phyloP scores from a whole-genome alignment of 35 echinoderm and acorn worm species.

The Apostichopus parvimensis region DNA sequence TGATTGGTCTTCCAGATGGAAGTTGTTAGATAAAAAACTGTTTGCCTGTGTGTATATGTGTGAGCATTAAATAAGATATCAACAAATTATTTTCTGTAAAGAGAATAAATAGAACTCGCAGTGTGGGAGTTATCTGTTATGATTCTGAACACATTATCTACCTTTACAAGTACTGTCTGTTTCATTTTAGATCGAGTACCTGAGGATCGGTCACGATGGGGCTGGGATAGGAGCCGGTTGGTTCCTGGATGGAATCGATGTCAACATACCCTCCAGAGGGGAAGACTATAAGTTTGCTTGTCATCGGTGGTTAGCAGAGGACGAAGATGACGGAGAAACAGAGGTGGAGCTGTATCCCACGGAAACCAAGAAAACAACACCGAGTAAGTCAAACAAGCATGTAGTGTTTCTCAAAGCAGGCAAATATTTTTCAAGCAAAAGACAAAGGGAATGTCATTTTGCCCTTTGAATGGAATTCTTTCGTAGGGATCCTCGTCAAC shows the following conservation, averaged over 20 bases:
- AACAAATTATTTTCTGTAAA: no score
- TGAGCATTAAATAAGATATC: no score
- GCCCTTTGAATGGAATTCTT: no score
- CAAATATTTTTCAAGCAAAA: not conserved
- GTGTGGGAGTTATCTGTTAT: no score
- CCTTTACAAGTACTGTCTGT: not conserved
- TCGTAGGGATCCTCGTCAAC: no score
- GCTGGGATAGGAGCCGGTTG: conserved; percentile 93
- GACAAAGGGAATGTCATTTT: no score
- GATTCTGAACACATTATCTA: no score
- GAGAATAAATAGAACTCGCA: no score
- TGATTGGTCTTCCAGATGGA: no score
- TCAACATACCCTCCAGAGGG: conserved; percentile 91
- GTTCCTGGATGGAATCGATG: conserved; percentile 89
- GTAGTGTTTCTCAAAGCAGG: not conserved
- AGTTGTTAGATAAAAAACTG: no score
- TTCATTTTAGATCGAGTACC: conserved; percentile 85
- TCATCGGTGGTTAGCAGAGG: conserved; percentile 93
- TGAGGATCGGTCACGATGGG: conserved; percentile 91
- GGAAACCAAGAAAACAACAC: conserved; percentile 79
- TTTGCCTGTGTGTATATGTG: no score
- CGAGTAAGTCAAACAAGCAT: conserved; percentile 65
- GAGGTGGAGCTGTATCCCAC: conserved; percentile 92
- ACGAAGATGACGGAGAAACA: conserved; percentile 94
- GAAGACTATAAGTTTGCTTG: conserved; percentile 87